Evolutionary conservation across 2,888 invertebrate genomes (phyloP).

Genomic region (Masnerella sp.): DNA sequence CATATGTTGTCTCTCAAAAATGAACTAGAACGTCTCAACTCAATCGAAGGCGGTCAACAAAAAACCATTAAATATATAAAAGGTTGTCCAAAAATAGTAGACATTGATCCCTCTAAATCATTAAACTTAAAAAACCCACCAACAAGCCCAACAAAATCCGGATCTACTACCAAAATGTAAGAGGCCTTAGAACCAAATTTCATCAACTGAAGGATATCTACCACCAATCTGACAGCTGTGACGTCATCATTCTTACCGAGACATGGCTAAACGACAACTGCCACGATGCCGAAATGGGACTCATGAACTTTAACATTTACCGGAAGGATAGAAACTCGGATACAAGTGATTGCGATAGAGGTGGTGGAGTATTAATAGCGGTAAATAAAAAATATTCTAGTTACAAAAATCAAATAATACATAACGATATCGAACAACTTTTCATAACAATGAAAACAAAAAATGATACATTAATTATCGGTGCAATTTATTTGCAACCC

Average conservation of each 20-base stretch:
- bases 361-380: constrained; percentile 5
- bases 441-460: background rate
- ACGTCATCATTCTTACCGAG: constrained; percentile 10
- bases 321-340: background rate
- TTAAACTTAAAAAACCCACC: background rate
- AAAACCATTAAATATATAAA: background rate
- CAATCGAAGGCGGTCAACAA: background rate
- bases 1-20: background rate
- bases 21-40: background rate
- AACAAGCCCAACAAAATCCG: background rate
- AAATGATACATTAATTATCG: constrained; percentile 1
- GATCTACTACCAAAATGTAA: constrained; percentile 14
- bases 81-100: background rate
- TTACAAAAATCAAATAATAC: background rate
- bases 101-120: too few relatives aligned
- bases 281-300: background rate
- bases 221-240: background rate
- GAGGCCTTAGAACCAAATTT: background rate
- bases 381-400: background rate
- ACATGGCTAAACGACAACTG: constrained; percentile 3
- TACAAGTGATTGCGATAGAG: background rate
- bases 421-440: background rate
- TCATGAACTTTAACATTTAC: background rate
- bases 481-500: constrained; percentile 9
- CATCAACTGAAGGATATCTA: background rate